phyloP scores from a whole-genome alignment of 2,113 vertebrate species.

The Ptilonorhynchus violaceus region DNA sequence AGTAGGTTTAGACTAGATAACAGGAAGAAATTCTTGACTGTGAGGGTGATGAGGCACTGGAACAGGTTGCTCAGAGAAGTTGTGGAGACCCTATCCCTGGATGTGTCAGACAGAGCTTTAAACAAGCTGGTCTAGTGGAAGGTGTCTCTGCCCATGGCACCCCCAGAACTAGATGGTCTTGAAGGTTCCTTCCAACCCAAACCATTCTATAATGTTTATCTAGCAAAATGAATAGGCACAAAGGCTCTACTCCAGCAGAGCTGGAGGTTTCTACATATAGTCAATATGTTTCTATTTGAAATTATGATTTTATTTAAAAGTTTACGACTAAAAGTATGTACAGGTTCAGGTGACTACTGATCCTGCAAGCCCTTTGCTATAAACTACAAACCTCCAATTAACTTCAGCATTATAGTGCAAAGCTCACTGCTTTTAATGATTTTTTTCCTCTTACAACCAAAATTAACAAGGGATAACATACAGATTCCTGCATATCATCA shows the following conservation, averaged over 20 bases:
- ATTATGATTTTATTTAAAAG: not conserved
- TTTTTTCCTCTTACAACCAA: not conserved
- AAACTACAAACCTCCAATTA: not conserved
- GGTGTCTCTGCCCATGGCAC: not conserved
- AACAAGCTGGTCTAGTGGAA: not conserved
- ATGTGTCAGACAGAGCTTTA: not conserved
- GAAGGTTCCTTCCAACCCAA: not conserved
- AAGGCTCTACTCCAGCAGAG: not conserved
- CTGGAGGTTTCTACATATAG: not conserved
- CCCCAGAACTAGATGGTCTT: not conserved
- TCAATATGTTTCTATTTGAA: not conserved
- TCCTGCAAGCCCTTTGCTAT: not conserved
- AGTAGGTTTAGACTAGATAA: not conserved
- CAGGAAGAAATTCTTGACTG: not conserved
- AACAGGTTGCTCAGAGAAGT: not conserved
- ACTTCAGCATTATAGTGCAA: not conserved
- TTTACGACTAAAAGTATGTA: not conserved
- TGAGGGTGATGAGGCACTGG: not conserved
- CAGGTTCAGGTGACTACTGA: not conserved
- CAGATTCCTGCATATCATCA: not conserved
- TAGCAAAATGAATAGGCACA: not conserved
- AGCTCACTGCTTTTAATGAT: not conserved
- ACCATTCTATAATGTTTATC: not conserved
- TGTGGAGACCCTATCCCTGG: not conserved
- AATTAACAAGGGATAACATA: not conserved